Base-by-base conservation (phyloP, 2,888 invertebrate species). In the Agrotis puta region DNA sequence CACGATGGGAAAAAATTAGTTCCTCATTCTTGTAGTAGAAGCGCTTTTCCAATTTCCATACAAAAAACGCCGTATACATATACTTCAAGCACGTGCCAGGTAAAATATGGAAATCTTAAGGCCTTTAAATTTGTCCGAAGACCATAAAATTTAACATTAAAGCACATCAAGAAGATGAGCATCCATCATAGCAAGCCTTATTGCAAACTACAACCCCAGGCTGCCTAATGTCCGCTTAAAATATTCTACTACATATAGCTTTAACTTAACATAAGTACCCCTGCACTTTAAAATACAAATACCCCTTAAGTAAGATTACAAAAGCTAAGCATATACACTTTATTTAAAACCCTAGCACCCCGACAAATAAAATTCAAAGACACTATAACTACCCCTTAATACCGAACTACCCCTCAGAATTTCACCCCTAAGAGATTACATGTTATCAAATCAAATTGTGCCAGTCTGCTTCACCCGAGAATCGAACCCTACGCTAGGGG, bases 401-500 rank as follows among this genome's bases (percentile, higher is more conserved):
- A 54, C 50, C 22, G 20, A 62, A 33, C 58, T 75, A 59, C 77
- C 74, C 74, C 50, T 50, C 53, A 39, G 50, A 58, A 48, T 64
- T 56, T 47, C 81, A 79, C 83, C 84, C 81, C 78, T 74, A 80
- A 74, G 71, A 85, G 86, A 86, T 88, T 87, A 86, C 87, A 75
- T 77, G 78, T 77, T 76, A 78, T 85, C 84, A 87, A 90, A 91
- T 89, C 88, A 88, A 89, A 90, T 89, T 86, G 88, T 89, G 84
- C 84, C 89, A 88, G 89, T 89, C 88, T 89, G 82, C 83, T 88
- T 83, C 85, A 80, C 82, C 51, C 79, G 87, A 80, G 86, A 86
- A 67, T 83, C 71, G 83, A 82, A 83, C 83, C 81, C 75, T 61
- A 64, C 74, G 71, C 80, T 33, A 45, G 62, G 56, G 79, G 76